Conservation (phyloP, 2,888 invertebrate species). For the Lymantria monacha region DNA sequence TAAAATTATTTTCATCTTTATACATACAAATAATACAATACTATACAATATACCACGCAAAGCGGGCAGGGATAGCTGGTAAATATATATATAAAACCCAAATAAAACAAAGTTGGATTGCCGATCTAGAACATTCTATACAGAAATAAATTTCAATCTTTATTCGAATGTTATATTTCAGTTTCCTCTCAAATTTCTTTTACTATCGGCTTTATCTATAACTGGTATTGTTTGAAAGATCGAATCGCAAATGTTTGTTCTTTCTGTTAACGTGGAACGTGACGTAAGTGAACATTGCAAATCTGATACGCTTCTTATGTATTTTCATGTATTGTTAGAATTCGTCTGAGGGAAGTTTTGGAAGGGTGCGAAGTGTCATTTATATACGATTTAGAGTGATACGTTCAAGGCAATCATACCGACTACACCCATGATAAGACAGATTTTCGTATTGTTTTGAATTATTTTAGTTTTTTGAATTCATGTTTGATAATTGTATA, state of each 20-base stretch:
- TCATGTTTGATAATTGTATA: too few relatives aligned
- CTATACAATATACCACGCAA: too few relatives aligned
- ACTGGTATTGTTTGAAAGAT: slow-evolving; percentile 20
- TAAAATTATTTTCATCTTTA: too few relatives aligned
- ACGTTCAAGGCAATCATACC: too few relatives aligned
- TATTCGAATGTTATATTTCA: not conserved
- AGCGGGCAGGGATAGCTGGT: too few relatives aligned
- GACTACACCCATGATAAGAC: too few relatives aligned
- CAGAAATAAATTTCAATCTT: not conserved
- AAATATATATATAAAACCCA: too few relatives aligned
- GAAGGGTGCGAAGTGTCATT: slow-evolving; percentile 8
- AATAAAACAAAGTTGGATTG: too few relatives aligned
- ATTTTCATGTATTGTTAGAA: not conserved
- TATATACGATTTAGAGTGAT: too few relatives aligned
- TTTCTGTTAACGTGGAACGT: slow-evolving; percentile 12
- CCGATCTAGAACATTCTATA: not conserved
- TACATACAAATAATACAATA: too few relatives aligned
- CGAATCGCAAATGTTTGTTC: slow-evolving; percentile 28
- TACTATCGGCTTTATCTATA: slow-evolving; percentile 24
- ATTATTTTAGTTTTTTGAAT: too few relatives aligned
- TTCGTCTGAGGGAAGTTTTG: slow-evolving; percentile 4
- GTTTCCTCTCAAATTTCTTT: slow-evolving; percentile 16
- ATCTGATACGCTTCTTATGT: slow-evolving; percentile 25
- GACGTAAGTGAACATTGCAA: slow-evolving; percentile 26
- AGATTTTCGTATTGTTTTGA: too few relatives aligned